Percentiles rank a stretch among this genome's conserved stretches.
Conservation (phyloP, 2,113 vertebrate genomes). For the Petromus typicus region DNA sequence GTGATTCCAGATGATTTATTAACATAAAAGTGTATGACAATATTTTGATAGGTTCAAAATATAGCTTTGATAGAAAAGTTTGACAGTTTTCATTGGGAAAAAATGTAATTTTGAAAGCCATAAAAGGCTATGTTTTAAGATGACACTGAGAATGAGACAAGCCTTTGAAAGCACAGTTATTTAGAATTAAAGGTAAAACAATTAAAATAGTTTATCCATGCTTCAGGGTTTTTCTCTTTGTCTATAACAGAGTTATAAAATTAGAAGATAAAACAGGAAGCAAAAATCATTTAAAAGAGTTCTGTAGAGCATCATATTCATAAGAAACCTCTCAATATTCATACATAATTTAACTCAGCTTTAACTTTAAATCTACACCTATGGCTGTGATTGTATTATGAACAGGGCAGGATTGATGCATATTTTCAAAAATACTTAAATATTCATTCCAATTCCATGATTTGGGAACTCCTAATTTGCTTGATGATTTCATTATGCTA, state of each 20-base stretch:
- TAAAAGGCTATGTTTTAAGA: slow-evolving; percentile 21
- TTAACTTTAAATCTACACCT: not conserved
- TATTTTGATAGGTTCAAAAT: slow-evolving; percentile 55
- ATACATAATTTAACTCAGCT: not conserved
- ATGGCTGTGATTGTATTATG: not conserved
- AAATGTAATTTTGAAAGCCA: not conserved
- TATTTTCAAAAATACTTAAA: not conserved
- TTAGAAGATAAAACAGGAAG: slow-evolving; percentile 14
- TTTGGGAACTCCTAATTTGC: not conserved
- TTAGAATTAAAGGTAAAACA: slow-evolving; percentile 53
- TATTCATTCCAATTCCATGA: not conserved
- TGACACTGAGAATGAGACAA: not conserved
- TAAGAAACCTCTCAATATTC: not conserved
- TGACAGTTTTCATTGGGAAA: slow-evolving; percentile 10
- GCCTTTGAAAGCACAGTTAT: slow-evolving; percentile 36
- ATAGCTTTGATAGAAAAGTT: slow-evolving; percentile 10
- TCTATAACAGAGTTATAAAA: not conserved
- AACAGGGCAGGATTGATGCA: not conserved
- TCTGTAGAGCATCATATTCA: not conserved
- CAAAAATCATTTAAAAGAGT: not conserved
- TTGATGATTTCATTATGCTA: not conserved
- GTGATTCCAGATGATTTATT: too few relatives aligned
- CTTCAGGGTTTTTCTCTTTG: not conserved
- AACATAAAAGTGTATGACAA: not conserved
- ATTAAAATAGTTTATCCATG: slow-evolving; percentile 24